phyloP scores from a whole-genome alignment of 2,797 vertebrate genomes.

The Vespertilio murinus region DNA sequence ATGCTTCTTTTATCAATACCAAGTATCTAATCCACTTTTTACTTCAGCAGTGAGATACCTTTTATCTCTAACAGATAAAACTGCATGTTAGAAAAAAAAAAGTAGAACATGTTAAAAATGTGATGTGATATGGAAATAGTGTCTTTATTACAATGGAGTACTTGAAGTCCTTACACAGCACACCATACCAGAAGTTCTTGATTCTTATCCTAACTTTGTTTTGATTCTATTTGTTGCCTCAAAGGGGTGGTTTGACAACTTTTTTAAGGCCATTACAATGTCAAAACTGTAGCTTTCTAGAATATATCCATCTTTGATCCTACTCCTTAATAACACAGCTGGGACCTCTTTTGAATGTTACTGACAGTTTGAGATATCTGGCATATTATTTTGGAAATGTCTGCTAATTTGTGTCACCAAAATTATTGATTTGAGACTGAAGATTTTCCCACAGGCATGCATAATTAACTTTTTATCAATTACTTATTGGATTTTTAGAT shows the following conservation, averaged over 20 bases:
- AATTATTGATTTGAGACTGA: conserved; percentile 65
- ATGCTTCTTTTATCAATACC: not conserved
- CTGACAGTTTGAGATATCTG: conserved; percentile 43
- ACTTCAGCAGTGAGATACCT: not conserved
- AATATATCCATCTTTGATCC: conserved; percentile 38
- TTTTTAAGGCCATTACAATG: not conserved
- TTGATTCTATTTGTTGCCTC: not conserved
- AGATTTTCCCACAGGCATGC: not conserved
- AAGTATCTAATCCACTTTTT: not conserved
- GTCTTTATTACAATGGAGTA: not conserved
- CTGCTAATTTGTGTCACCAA: conserved; percentile 62
- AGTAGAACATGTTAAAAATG: not conserved
- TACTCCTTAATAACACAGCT: conserved; percentile 2
- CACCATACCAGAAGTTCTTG: not conserved
- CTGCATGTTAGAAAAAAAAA: not conserved
- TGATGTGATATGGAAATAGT: not conserved
- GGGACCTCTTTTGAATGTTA: conserved; percentile 27
- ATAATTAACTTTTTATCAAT: conserved; percentile 60
- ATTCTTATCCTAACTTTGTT: not conserved
- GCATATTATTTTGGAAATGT: conserved; percentile 58
- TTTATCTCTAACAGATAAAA: not conserved
- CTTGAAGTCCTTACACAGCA: not conserved
- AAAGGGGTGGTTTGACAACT: not conserved
- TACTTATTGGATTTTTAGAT: conserved; percentile 56
- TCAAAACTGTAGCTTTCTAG: conserved; percentile 42